Conservation (phyloP, 2,113 vertebrate species). For the Hiodon alosoides region DNA sequence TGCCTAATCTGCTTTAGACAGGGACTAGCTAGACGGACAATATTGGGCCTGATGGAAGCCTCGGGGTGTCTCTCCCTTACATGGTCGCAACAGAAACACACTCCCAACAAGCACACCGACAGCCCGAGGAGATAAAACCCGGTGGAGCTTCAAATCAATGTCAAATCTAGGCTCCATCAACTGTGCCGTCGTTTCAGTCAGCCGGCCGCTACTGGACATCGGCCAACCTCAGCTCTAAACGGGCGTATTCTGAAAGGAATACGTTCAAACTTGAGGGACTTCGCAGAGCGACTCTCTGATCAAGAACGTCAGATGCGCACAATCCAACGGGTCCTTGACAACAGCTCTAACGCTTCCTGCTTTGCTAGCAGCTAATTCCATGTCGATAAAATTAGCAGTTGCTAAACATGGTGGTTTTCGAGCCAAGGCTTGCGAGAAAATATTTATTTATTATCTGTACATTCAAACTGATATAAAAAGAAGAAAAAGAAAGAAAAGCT, state of each 20-base stretch:
- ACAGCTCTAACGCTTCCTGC: neutral
- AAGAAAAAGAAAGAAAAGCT: neutral
- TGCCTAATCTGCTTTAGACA: constrained; percentile 30
- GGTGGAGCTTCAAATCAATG: too few relatives aligned
- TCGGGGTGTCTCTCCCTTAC: neutral
- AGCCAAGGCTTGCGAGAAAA: neutral
- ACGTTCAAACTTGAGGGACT: too few relatives aligned
- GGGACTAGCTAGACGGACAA: constrained; percentile 35
- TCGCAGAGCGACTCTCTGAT: too few relatives aligned
- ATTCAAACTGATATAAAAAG: too few relatives aligned
- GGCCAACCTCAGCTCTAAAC: too few relatives aligned
- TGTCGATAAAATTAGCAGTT: neutral
- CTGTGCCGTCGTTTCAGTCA: too few relatives aligned
- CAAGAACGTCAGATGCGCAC: neutral
- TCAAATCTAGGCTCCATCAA: too few relatives aligned
- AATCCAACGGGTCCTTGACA: neutral
- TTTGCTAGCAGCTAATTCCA: neutral
- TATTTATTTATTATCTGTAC: too few relatives aligned
- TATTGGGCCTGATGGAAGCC: constrained; percentile 24
- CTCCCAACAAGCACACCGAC: neutral
- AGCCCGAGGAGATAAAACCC: too few relatives aligned
- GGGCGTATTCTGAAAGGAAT: too few relatives aligned
- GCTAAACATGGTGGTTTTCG: neutral
- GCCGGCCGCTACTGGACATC: too few relatives aligned
- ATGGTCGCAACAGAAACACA: neutral